Base-by-base conservation (phyloP, 2,113 vertebrate genomes). In the Microcebus lehilahytsara region DNA sequence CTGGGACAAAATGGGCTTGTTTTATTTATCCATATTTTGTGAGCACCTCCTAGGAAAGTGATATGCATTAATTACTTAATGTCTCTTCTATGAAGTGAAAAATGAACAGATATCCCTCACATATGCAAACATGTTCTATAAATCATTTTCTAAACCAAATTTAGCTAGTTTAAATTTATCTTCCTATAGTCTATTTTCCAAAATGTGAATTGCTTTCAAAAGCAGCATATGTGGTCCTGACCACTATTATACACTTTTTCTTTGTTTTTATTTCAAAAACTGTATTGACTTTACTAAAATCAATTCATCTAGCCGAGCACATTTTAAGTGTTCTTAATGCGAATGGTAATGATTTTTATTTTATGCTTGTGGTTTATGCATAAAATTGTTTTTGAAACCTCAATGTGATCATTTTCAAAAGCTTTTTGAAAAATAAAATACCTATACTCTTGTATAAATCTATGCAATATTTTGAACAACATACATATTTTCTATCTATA, bases 381-480 rank as follows among this genome's bases (percentile, higher is more conserved):
- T 94, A 75, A 94, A 93, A 62, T 67, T 25, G 5, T 81, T 77
- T 93, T 96, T 94, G 25, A 71, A 92, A 64, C 20, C 1, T 71
- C n/a, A 87, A 64, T 27, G 25, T 81, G 56, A 74, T 71, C 10
- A 81, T 72, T 89, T 90, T 66, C 6, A 62, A 75, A 32, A 32
- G 2, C 17, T 64, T 93, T 91, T 91, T 93, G 3, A 42, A 91
- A 86, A 85, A 91, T 94, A 25, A 7, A 91, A 60, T 56, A 5
- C 27, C 37, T 46, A 1, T 67, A 72, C 40, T 56, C 16, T 86
- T 83, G 79, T 22, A 77, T 49, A 81, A 78, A 89, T 86, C 9
- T 56, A 42, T 46, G 37, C 16, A 37, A 77, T 80, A 78, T 2
- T 88, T n/a, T 94, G 7, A 72, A 42, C 23, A 66, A 66, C n/a